Percentiles rank a stretch among this genome's conserved stretches.
Conservation (phyloP, 2,797 vertebrate species). For the Halcyon smyrnensis region DNA sequence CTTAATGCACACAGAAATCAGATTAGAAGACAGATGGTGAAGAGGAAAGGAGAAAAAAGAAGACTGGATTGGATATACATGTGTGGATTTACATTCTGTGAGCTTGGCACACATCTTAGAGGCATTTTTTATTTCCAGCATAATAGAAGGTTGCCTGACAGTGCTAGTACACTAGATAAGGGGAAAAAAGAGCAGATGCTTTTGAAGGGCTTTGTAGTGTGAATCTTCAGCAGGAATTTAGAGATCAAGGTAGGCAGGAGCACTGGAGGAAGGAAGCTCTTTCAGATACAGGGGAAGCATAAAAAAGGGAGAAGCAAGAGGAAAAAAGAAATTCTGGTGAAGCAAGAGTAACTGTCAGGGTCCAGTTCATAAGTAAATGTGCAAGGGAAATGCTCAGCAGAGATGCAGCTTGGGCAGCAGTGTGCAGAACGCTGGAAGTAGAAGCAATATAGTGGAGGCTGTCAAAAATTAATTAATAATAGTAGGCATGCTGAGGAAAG, state of each 20-base stretch:
- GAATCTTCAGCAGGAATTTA: constrained; percentile 27
- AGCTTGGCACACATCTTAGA: constrained; percentile 51
- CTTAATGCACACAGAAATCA: constrained; percentile 54
- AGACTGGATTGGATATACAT: constrained; percentile 46
- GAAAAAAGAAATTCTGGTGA: constrained; percentile 32
- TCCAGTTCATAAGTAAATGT: not conserved
- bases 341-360: not conserved
- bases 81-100: constrained; percentile 65
- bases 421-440: not conserved
- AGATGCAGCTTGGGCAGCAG: not conserved
- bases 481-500: not conserved
- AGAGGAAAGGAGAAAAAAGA: constrained; percentile 41
- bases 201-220: constrained; percentile 48
- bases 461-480: constrained; percentile 7
- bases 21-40: constrained; percentile 64
- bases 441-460: not conserved
- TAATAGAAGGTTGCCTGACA: constrained; percentile 58
- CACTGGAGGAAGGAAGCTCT: constrained; percentile 18
- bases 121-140: constrained; percentile 56
- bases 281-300: not conserved
- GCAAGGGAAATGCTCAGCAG: not conserved
- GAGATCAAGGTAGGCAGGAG: constrained; percentile 52
- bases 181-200: constrained; percentile 16
- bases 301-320: not conserved
- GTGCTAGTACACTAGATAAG: constrained; percentile 51